phyloP scores from a whole-genome alignment of 2,888 invertebrate genomes.

The Ophion slaviceki region DNA sequence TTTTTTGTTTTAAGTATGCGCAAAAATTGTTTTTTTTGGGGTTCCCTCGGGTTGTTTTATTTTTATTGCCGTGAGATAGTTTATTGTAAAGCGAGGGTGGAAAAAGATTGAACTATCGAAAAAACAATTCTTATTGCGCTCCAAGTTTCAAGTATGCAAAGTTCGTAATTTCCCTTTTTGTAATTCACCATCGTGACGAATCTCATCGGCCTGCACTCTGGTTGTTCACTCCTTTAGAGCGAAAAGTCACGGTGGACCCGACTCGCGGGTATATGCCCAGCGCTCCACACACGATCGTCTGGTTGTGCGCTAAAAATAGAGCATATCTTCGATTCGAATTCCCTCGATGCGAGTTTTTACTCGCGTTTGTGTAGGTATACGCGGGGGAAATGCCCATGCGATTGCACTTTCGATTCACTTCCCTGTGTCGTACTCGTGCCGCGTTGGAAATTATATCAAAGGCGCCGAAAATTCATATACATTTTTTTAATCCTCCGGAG shows the following conservation, averaged over 20 bases:
- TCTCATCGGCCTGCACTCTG: slow-evolving; percentile 11
- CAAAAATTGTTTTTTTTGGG: no score
- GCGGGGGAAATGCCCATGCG: background rate
- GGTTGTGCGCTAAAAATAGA: slow-evolving; percentile 6
- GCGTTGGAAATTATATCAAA: background rate
- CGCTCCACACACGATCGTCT: background rate
- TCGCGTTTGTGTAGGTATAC: background rate
- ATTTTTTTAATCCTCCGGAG: background rate
- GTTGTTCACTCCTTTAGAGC: slow-evolving; percentile 31
- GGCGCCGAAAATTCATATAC: no score
- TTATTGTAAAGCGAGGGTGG: no score
- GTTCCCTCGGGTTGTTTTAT: no score
- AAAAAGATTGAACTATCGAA: no score
- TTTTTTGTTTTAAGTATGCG: no score
- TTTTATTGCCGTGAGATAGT: no score
- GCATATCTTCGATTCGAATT: slow-evolving; percentile 25
- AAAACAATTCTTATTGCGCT: background rate
- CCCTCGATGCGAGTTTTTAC: slow-evolving; percentile 15
- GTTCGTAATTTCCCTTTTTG: background rate
- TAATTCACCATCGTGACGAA: background rate
- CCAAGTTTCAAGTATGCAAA: background rate
- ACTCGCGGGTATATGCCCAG: slow-evolving; percentile 6
- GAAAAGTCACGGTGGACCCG: slow-evolving; percentile 30
- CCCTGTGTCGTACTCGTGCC: background rate
- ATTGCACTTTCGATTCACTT: background rate